Conservation (phyloP, 2,888 invertebrate genomes). For the Adelphocoris suturalis region DNA sequence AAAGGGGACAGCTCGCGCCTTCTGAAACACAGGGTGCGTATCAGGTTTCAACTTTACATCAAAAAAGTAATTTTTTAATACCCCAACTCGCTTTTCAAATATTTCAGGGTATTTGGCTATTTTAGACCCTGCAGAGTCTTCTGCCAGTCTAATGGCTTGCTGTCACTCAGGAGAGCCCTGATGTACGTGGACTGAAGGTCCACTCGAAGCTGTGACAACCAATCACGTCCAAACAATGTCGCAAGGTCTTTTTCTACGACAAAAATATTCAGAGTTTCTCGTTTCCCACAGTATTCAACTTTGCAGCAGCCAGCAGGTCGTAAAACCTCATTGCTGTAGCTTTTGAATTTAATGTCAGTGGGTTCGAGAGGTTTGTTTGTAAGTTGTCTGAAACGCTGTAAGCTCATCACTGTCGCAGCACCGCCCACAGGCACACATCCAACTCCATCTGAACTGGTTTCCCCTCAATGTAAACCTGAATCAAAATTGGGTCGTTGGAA, state of each 20-base stretch:
- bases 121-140: not conserved
- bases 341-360: not conserved
- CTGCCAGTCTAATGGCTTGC: not conserved
- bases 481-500: not conserved
- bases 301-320: not conserved
- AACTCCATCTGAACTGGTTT: not conserved
- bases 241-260: not conserved
- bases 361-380: not conserved
- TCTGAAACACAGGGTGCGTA: not conserved
- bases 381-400: not conserved
- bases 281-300: not conserved
- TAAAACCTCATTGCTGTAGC: not conserved
- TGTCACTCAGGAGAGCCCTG: not conserved
- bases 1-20: not conserved
- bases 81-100: not conserved
- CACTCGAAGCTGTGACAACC: not conserved
- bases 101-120: not conserved
- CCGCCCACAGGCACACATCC: no score
- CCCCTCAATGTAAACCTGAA: not conserved
- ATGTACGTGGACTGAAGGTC: not conserved
- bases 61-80: not conserved
- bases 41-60: not conserved
- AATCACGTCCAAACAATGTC: conserved; percentile 11
- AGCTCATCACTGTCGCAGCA: not conserved
- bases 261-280: not conserved